phyloP scores from a whole-genome alignment of 2,797 vertebrate species.

The Eutrigla gurnardus region DNA sequence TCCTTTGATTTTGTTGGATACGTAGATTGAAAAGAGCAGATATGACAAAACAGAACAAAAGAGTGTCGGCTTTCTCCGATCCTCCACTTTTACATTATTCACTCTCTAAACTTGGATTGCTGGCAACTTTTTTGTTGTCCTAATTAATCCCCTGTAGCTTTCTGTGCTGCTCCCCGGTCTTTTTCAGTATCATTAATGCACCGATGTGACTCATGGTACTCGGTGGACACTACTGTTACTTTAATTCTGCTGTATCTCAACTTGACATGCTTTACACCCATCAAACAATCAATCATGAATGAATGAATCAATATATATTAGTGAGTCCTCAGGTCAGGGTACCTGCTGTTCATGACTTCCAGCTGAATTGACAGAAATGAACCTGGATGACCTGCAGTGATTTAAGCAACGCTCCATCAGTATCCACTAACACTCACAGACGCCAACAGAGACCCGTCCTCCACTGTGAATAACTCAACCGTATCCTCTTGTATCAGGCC shows the following conservation, averaged over 20 bases:
- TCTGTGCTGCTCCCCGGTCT: conserved; percentile 28
- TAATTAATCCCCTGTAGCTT: conserved; percentile 55
- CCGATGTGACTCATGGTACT: conserved; percentile 17
- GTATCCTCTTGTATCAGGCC: conserved; percentile 87
- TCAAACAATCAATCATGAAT: not conserved
- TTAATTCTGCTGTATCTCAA: conserved; percentile 2
- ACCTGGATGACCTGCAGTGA: not conserved
- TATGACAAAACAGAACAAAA: conserved; percentile 27
- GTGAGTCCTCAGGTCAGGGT: conserved; percentile 6
- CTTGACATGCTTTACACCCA: conserved; percentile 1
- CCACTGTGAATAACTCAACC: conserved; percentile 64
- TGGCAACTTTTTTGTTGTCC: conserved; percentile 27
- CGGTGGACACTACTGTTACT: conserved; percentile 26
- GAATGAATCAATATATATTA: conserved; percentile 8
- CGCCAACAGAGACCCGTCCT: conserved; percentile 1
- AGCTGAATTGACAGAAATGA: not conserved
- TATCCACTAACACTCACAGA: not conserved
- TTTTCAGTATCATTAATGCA: conserved; percentile 37
- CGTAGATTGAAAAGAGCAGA: conserved; percentile 10
- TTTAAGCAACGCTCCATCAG: conserved; percentile 9
- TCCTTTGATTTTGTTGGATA: conserved; percentile 3
- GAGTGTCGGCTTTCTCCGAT: conserved; percentile 32
- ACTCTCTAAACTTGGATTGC: conserved; percentile 23
- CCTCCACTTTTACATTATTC: conserved; percentile 29
- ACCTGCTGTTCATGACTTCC: conserved; percentile 9